Evolutionary conservation across 2,113 vertebrate genomes (phyloP).

Genomic region (Galbula dea): DNA sequence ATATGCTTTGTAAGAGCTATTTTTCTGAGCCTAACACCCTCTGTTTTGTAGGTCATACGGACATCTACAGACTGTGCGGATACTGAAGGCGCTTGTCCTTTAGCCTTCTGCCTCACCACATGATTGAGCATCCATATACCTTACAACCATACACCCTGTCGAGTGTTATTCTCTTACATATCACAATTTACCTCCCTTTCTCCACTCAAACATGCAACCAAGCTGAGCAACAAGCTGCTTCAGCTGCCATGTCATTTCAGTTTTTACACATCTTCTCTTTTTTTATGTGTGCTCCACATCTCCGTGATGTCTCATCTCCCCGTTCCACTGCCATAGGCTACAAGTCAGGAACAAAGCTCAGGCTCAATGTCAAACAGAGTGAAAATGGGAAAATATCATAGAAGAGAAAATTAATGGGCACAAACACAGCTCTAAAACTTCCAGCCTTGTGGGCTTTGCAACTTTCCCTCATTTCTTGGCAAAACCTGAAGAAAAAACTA

Average conservation of each 20-base stretch:
- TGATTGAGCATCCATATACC: constrained; percentile 60
- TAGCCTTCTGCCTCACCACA: constrained; percentile 68
- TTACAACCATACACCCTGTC: constrained; percentile 72
- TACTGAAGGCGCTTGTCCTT: constrained; percentile 73
- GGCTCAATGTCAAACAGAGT: constrained; percentile 57
- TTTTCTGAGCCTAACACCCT: constrained; percentile 7
- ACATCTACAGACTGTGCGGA: constrained; percentile 38
- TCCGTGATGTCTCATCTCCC: constrained; percentile 64
- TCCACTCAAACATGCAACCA: constrained; percentile 69
- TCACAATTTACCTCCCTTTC: constrained; percentile 71
- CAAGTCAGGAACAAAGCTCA: constrained; percentile 61
- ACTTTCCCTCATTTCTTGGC: neutral
- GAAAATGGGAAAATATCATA: constrained; percentile 58
- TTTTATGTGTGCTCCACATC: constrained; percentile 58
- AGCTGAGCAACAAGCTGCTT: constrained; percentile 73
- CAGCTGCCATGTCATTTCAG: constrained; percentile 75
- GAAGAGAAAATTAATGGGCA: constrained; percentile 55
- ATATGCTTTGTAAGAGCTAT: neutral
- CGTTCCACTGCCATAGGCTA: constrained; percentile 69
- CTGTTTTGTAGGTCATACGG: constrained; percentile 58
- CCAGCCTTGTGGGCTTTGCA: constrained; percentile 22
- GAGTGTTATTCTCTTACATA: constrained; percentile 71
- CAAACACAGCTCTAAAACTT: constrained; percentile 35
- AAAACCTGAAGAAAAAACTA: neutral
- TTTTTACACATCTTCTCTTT: constrained; percentile 70